Percentiles rank a stretch among this genome's conserved stretches.
Evolutionary conservation across 1,140 invertebrate genomes (phyloP).

Genomic region (Chlorops oryzae): DNA sequence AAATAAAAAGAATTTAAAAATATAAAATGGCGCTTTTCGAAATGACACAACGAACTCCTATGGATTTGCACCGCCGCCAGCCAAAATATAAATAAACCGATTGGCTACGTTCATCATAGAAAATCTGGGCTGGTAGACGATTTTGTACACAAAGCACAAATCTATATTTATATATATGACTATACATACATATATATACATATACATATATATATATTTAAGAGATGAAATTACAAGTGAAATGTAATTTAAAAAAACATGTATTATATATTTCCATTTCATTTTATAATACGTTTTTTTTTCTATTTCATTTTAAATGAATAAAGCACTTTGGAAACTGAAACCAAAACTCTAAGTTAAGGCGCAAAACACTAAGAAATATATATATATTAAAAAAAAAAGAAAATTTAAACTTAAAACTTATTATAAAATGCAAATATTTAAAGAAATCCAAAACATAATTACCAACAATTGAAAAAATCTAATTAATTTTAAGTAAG

Average conservation of each 20-base stretch:
- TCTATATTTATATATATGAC: no score
- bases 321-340: no score
- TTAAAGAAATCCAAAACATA: conserved; percentile 47
- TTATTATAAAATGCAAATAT: conserved; percentile 18
- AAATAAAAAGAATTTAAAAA: no score
- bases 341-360: no score
- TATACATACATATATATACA: conserved; percentile 20
- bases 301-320: no score
- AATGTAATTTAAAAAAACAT: conserved; percentile 3
- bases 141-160: no score
- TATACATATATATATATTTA: conserved; percentile 11
- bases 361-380: no score
- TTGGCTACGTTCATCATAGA: conserved; percentile 10
- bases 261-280: conserved; percentile 1
- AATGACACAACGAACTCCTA: no score
- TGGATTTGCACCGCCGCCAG: neutral
- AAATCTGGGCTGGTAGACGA: conserved; percentile 11
- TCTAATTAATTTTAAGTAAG: conserved; percentile 7
- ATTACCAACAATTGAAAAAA: conserved; percentile 27
- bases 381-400: neutral
- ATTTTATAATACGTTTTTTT: no score
- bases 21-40: no score
- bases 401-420: conserved; percentile 4
- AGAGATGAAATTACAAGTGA: conserved; percentile 22
- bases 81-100: conserved; percentile 1